These are phyloP conservation scores for Samia ricini DNA, from an alignment of 1,140 invertebrate species.

Conservation along the genomic window DNA sequence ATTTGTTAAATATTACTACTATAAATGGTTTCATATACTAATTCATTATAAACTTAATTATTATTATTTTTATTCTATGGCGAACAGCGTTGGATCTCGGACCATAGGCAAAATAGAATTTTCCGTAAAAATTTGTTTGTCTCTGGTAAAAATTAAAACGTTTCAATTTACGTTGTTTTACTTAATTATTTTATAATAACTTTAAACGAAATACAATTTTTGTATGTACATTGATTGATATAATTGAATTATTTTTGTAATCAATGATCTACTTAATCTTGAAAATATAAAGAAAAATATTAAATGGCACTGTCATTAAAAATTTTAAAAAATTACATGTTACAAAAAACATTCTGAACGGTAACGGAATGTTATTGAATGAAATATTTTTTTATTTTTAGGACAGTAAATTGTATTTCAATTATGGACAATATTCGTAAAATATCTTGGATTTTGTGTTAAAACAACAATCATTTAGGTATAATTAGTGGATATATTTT, in stretches of 20 bases:
- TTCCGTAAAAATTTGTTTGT: background rate
- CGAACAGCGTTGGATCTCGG: too few species aligned
- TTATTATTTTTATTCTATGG: too few species aligned
- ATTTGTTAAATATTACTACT: background rate
- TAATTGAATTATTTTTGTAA: background rate
- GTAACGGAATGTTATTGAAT: conserved; percentile 70
- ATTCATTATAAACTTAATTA: too few species aligned
- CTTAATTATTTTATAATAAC: background rate
- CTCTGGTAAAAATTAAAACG: background rate
- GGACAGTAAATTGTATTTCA: conserved; percentile 71
- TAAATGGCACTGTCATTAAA: background rate
- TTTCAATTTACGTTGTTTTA: background rate
- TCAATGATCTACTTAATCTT: background rate
- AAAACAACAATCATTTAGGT: conserved; percentile 46
- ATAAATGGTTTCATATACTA: too few species aligned
- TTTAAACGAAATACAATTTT: background rate
- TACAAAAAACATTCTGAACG: background rate
- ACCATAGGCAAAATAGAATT: background rate
- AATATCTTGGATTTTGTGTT: conserved; percentile 58
- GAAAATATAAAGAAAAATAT: background rate
- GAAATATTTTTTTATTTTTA: conserved; percentile 74
- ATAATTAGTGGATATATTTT: conserved; percentile 61
- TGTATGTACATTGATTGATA: background rate
- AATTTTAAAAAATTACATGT: background rate
- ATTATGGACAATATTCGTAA: conserved; percentile 70